phyloP scores from a whole-genome alignment of 2,113 vertebrate genomes.

The Tor tambroides region DNA sequence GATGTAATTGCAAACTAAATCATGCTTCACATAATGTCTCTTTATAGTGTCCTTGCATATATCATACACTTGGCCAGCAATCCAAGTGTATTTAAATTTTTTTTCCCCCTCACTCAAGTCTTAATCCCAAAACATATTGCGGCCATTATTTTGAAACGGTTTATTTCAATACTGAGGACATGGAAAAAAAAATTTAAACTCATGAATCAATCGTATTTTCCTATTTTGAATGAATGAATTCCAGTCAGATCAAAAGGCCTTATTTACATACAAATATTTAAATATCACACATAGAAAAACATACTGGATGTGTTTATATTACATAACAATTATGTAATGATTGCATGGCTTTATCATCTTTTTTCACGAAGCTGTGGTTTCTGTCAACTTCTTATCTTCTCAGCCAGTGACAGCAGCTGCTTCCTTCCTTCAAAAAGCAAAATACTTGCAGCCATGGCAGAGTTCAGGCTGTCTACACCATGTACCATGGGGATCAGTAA shows the following conservation, averaged over 20 bases:
- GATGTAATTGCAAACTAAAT: too few species aligned
- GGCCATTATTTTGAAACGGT: too few species aligned
- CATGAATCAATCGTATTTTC: not conserved
- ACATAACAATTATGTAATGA: not conserved
- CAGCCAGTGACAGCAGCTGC: conserved; percentile 73
- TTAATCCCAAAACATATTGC: too few species aligned
- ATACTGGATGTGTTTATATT: not conserved
- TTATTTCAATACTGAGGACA: too few species aligned
- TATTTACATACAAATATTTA: not conserved
- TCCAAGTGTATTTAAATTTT: too few species aligned
- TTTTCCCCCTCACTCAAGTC: too few species aligned
- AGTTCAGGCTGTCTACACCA: conserved; percentile 90
- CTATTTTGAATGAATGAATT: not conserved
- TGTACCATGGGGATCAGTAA: conserved; percentile 84
- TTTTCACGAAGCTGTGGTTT: not conserved
- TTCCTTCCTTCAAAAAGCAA: conserved; percentile 90
- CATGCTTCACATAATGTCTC: too few species aligned
- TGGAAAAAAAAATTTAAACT: too few species aligned
- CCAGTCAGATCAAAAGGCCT: not conserved
- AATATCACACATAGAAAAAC: not conserved
- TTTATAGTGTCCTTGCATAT: too few species aligned
- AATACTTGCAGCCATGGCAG: conserved; percentile 88
- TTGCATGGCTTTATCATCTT: not conserved
- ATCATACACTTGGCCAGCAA: too few species aligned
- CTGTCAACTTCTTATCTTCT: conserved; percentile 38